A percentile compares a stretch with the other conserved stretches of the same genome.
These are phyloP conservation scores for Macheiramphus alcinus DNA, from an alignment of 2,113 vertebrate species.

Conservation along the genomic window DNA sequence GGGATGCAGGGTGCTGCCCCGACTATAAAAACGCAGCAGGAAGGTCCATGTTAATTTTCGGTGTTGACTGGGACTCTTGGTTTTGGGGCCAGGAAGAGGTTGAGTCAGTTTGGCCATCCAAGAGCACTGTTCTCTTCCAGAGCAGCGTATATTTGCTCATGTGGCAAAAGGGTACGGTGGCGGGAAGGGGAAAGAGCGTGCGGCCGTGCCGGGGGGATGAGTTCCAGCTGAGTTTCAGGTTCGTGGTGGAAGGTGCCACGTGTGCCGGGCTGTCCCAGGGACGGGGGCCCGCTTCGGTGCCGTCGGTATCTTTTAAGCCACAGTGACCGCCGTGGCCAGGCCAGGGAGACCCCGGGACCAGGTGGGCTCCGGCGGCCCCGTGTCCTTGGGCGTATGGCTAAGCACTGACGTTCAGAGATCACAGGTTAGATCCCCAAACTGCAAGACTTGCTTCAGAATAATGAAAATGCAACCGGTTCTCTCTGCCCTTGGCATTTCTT, in stretches of 20 bases:
- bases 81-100: neutral
- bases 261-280: accelerated
- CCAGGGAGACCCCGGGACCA: neutral
- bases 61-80: neutral
- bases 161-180: neutral
- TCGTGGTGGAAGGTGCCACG: neutral
- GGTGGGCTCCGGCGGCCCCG: accelerated
- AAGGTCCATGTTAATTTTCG: neutral
- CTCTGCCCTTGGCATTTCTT: neutral
- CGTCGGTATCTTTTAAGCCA: accelerated
- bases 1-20: neutral
- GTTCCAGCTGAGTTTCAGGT: neutral
- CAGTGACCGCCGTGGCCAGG: neutral
- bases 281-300: accelerated
- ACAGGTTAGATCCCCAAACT: neutral
- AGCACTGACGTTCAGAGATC: accelerated
- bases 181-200: neutral
- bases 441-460: neutral
- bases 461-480: neutral
- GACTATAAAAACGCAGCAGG: neutral
- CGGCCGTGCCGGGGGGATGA: neutral
- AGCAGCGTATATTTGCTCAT: accelerated
- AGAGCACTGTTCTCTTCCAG: neutral
- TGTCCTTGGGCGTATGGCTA: neutral
- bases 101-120: neutral